Conservation (phyloP, 2,797 vertebrate genomes). For the Myotis findleyi region DNA sequence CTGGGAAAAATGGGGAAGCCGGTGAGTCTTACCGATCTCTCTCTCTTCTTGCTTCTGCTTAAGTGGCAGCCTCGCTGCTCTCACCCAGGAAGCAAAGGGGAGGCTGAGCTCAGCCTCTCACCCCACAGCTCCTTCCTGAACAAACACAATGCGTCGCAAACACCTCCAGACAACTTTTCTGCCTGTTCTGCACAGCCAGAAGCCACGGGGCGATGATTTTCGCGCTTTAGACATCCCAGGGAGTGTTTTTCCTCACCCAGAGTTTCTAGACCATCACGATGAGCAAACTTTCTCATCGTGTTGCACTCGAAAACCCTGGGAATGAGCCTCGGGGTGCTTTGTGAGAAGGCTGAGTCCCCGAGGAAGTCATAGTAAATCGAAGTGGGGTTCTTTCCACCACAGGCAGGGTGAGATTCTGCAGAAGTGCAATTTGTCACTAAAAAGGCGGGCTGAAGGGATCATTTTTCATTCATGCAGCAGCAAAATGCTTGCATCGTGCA, state of each 20-base stretch:
- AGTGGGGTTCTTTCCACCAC: conserved; percentile 44
- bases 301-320: conserved; percentile 27
- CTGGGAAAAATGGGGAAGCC: conserved; percentile 85
- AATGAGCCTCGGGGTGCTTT: conserved; percentile 62
- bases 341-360: not conserved
- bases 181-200: not conserved
- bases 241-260: not conserved
- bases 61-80: conserved; percentile 41
- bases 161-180: conserved; percentile 65
- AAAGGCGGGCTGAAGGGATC: conserved; percentile 54
- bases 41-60: conserved; percentile 43
- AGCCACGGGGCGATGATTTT: not conserved
- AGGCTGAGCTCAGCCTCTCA: not conserved
- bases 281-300: conserved; percentile 81
- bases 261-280: not conserved
- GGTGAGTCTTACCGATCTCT: conserved; percentile 80
- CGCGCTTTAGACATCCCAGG: not conserved
- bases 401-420: conserved; percentile 17
- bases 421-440: conserved; percentile 65
- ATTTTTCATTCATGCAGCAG: conserved; percentile 64
- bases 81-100: conserved; percentile 47
- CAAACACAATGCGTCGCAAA: not conserved
- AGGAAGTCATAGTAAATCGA: conserved; percentile 65
- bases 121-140: not conserved
- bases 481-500: conserved; percentile 47